A percentile compares a stretch with the other conserved stretches of the same genome.
phyloP scores from a whole-genome alignment of 2,113 vertebrate genomes.

The Hipposideros armiger region DNA sequence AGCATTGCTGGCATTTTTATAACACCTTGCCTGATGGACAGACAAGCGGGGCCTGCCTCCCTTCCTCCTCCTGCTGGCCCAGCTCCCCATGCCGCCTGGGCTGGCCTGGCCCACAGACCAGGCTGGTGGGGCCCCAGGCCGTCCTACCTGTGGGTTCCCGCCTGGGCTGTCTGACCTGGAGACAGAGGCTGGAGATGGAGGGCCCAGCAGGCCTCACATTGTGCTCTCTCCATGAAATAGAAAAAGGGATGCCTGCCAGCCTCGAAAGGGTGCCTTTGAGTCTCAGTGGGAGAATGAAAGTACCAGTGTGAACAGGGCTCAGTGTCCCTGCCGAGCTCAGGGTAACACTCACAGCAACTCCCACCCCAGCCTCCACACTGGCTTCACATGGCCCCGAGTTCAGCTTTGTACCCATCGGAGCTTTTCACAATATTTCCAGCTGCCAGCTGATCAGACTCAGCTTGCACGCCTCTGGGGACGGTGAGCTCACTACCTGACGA shows the following conservation, averaged over 20 bases:
- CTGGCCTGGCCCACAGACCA: neutral
- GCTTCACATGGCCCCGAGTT: rapidly evolving
- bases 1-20: slow-evolving; percentile 4
- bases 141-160: too few relatives aligned
- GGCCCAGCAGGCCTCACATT: rapidly evolving
- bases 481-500: neutral
- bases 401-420: rapidly evolving
- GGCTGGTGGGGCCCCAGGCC: rapidly evolving
- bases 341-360: too few relatives aligned
- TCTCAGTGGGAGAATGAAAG: rapidly evolving
- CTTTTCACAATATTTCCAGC: neutral
- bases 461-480: neutral
- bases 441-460: rapidly evolving
- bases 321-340: rapidly evolving
- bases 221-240: neutral
- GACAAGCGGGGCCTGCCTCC: neutral
- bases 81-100: neutral
- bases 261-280: rapidly evolving
- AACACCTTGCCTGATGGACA: neutral
- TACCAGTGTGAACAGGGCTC: rapidly evolving
- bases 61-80: rapidly evolving
- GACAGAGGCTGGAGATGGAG: neutral
- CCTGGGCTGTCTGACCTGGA: neutral
- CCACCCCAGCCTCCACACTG: neutral
- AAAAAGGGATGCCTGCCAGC: rapidly evolving